Evolutionary conservation across 1,140 invertebrate genomes (phyloP), one percentile per base, ranked within the genome.

Genomic region (Caenorhabditis remanei): DNA sequence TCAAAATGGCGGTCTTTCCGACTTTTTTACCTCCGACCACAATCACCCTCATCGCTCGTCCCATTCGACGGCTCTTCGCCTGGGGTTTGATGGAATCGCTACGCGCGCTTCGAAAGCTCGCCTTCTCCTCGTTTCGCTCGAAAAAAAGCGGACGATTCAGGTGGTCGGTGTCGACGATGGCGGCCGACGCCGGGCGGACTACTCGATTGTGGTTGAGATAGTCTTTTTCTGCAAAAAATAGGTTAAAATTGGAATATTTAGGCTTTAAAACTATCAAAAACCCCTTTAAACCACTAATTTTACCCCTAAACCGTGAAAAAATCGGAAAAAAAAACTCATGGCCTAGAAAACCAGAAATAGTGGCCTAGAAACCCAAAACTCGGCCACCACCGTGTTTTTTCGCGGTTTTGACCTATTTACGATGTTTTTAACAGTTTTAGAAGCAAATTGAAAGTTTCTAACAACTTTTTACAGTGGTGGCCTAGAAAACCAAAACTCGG

Each of bases 1-100:
- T 87, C 71, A 90, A 67, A 58, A 90, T 83, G 14, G 90, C 87
- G 7, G 90, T 91, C 61, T 90, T 90, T 24, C 90, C 90, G 19
- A 83, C 83, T 58, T 87, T 89, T 46, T 88, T 75, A 41, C 84
- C 84, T 41, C 90, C 90, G 32, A 85, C 50, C 46, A 90, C 87
- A 50, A 90, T 84, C 21, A 90, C 85, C 48, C 90, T 79, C 90
- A 90, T 90, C 41, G 84, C 84, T 89, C 89, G 63, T 13, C 89
- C 71, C 87, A 88, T 88, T 79, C 67, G 67, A 65, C 85, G 50
- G 67, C 85, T 79, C 43, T 48, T 21, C 46, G 85, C 43, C 40
- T 63, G 14, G 14, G 85, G 67, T 71, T 86, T 86, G 21, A 58
- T 82, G 14, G 85, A 86, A 79, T 79, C 71, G 71, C 71, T 79